A percentile compares a stretch with the other conserved stretches of the same genome.
phyloP scores from a whole-genome alignment of 1,140 invertebrate genomes.

The Heterodera carotae region DNA sequence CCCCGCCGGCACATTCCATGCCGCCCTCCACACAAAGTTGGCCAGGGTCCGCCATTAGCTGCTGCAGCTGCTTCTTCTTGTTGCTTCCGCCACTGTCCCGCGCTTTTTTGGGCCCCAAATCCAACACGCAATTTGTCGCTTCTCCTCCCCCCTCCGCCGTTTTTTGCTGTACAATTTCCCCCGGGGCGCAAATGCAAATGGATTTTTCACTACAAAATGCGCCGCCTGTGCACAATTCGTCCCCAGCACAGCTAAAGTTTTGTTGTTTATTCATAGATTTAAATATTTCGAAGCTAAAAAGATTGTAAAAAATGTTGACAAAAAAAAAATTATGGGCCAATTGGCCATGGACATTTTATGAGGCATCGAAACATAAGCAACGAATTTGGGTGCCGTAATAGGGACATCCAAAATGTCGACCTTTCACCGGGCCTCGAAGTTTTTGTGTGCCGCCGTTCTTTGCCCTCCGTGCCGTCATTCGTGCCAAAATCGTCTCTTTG shows the following conservation, averaged over 20 bases:
- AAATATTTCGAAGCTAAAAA: too few relatives aligned
- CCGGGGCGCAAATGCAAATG: slow-evolving; percentile 54
- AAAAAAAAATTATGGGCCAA: too few relatives aligned
- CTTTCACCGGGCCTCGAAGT: not conserved
- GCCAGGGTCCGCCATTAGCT: slow-evolving; percentile 45
- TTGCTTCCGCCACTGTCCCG: slow-evolving; percentile 39
- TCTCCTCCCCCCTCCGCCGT: too few relatives aligned
- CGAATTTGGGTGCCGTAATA: too few relatives aligned
- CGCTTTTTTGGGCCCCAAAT: not conserved
- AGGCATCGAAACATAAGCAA: too few relatives aligned
- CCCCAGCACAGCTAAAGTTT: slow-evolving; percentile 25
- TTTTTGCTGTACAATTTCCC: slow-evolving; percentile 47
- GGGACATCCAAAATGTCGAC: not conserved
- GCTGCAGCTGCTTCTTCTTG: too few relatives aligned
- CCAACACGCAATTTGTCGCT: slow-evolving; percentile 27
- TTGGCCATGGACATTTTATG: too few relatives aligned
- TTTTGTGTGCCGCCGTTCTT: not conserved
- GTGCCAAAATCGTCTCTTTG: too few relatives aligned
- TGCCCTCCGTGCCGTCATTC: too few relatives aligned
- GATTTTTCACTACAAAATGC: slow-evolving; percentile 54
- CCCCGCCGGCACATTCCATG: slow-evolving; percentile 6
- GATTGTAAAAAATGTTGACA: too few relatives aligned
- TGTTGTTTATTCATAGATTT: slow-evolving; percentile 2
- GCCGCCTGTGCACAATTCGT: slow-evolving; percentile 57
- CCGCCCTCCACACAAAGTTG: slow-evolving; percentile 39